phyloP scores from a whole-genome alignment of 2,888 invertebrate genomes.

The Pseudeuparius sepicola region DNA sequence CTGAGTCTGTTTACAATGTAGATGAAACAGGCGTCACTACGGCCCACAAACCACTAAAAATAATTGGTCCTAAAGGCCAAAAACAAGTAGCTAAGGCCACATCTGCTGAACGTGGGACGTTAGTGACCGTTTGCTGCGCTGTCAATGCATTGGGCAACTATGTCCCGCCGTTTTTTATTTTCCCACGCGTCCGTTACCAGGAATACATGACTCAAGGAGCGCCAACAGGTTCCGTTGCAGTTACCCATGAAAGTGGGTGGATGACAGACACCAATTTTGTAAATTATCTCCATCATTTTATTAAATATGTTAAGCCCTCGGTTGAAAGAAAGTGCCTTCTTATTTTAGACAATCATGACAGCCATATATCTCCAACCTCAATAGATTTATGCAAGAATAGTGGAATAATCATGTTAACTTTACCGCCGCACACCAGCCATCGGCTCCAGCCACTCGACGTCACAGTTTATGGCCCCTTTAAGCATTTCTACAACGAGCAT shows the following conservation, averaged over 20 bases:
- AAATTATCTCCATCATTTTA: constrained; percentile 11
- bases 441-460: constrained; percentile 15
- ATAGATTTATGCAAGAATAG: constrained; percentile 13
- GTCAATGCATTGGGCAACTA: constrained; percentile 18
- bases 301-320: constrained; percentile 12
- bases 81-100: constrained; percentile 14
- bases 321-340: constrained; percentile 11
- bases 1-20: constrained; percentile 13
- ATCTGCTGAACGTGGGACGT: constrained; percentile 12
- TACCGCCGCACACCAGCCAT: constrained; percentile 13
- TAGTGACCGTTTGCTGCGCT: constrained; percentile 15
- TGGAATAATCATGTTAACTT: constrained; percentile 9
- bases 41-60: constrained; percentile 13
- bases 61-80: constrained; percentile 15
- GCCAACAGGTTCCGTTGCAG: constrained; percentile 20
- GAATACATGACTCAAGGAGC: constrained; percentile 19
- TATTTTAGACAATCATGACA: constrained; percentile 17
- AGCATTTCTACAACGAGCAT: constrained; percentile 9
- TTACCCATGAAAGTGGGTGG: constrained; percentile 11
- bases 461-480: constrained; percentile 15
- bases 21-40: constrained; percentile 11
- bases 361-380: constrained; percentile 15
- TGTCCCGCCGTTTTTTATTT: constrained; percentile 13
- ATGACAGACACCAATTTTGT: too few species aligned
- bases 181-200: constrained; percentile 14